Percentiles rank a stretch among this genome's conserved stretches.
phyloP scores from a whole-genome alignment of 2,888 invertebrate species.

The Pyrgus malvae region DNA sequence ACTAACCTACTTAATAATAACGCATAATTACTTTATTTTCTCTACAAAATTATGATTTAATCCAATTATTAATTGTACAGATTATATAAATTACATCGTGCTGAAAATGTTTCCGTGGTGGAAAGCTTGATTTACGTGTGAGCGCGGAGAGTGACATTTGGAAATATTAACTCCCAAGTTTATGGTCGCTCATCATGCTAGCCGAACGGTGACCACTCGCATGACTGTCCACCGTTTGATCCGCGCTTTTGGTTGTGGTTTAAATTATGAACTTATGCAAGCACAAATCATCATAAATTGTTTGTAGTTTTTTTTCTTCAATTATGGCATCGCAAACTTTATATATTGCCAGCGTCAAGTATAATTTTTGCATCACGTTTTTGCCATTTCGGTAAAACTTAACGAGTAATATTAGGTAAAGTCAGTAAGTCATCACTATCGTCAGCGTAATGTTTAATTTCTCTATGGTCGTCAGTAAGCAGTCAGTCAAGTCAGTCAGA shows the following conservation, averaged over 20 bases:
- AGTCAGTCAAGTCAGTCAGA: no score
- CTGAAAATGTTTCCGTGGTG: slow-evolving; percentile 6
- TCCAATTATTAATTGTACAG: slow-evolving; percentile 11
- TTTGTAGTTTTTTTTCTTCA: no score
- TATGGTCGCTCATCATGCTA: slow-evolving; percentile 44
- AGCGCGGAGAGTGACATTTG: slow-evolving; percentile 10
- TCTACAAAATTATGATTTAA: background rate
- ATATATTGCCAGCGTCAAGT: no score
- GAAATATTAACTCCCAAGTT: slow-evolving; percentile 32
- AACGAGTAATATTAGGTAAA: no score
- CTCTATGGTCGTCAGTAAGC: no score
- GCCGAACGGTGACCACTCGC: slow-evolving; percentile 46
- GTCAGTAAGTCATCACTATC: no score
- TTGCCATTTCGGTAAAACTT: no score
- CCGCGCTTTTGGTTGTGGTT: slow-evolving; percentile 42
- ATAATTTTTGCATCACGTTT: no score
- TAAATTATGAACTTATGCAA: slow-evolving; percentile 37
- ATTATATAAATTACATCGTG: slow-evolving; percentile 7
- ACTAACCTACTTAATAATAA: no score
- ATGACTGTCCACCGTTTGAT: slow-evolving; percentile 65
- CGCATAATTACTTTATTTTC: slow-evolving; percentile 3
- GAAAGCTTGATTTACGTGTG: slow-evolving; percentile 9
- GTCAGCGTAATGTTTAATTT: no score
- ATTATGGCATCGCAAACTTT: no score
- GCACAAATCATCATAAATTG: no score